A percentile compares a stretch with the other conserved stretches of the same genome.
These are phyloP conservation scores for Umimayanthus chanpuru DNA, from an alignment of 92 coral and sea anemone genomes.

Conservation along the genomic window DNA sequence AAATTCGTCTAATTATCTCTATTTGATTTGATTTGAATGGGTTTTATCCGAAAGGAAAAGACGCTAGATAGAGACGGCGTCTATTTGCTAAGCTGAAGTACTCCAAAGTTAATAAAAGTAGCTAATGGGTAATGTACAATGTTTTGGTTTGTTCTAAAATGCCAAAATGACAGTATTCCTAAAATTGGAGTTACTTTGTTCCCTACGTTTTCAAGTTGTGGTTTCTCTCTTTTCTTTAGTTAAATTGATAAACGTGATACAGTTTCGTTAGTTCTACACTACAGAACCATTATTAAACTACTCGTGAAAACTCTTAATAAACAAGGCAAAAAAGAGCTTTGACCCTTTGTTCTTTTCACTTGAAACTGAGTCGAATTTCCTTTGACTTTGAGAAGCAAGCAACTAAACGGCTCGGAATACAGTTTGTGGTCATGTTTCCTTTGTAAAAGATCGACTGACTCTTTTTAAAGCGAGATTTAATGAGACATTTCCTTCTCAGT, in stretches of 20 bases:
- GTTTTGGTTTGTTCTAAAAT: background rate
- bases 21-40: background rate
- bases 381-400: background rate
- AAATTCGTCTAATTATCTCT: background rate
- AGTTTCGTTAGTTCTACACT: background rate
- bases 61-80: constrained; percentile 19
- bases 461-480: background rate
- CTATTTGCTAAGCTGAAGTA: constrained; percentile 28
- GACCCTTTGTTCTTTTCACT: background rate
- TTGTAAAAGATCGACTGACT: background rate
- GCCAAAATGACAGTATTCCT: background rate
- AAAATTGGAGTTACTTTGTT: background rate
- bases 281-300: background rate
- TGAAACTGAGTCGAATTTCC: background rate
- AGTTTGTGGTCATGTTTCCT: background rate
- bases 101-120: constrained; percentile 10
- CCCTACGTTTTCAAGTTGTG: background rate
- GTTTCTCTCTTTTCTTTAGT: background rate
- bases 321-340: background rate
- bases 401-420: background rate
- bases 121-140: background rate
- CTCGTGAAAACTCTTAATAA: background rate
- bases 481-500: background rate
- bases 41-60: background rate
- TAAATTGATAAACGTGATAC: background rate